A percentile compares a stretch with the other conserved stretches of the same genome.
phyloP scores from a whole-genome alignment of 2,113 vertebrate species.

The Scophthalmus maximus region DNA sequence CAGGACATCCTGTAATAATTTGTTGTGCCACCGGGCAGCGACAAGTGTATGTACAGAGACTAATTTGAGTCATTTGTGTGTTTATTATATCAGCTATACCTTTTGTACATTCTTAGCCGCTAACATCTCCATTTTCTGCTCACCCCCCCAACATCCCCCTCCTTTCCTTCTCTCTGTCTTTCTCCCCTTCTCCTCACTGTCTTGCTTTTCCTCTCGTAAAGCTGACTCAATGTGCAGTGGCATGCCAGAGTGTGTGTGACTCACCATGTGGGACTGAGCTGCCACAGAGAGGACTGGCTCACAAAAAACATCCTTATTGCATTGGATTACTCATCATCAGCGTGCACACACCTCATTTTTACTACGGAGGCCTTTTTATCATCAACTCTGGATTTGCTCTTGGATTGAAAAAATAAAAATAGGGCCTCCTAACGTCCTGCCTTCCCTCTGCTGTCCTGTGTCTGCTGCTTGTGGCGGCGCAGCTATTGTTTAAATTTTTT shows the following conservation, averaged over 20 bases:
- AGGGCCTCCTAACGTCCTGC: neutral
- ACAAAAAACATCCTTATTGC: slow-evolving; percentile 29
- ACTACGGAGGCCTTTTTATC: slow-evolving; percentile 29
- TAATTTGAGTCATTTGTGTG: neutral
- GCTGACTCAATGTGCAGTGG: slow-evolving; percentile 71
- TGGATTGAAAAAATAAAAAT: slow-evolving; percentile 11
- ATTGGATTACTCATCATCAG: slow-evolving; percentile 48
- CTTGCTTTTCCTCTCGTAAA: slow-evolving; percentile 55
- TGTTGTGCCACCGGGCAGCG: slow-evolving; percentile 25
- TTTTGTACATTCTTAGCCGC: neutral
- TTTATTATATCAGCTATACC: neutral
- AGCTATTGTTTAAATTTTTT: slow-evolving; percentile 25
- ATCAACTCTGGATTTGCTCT: slow-evolving; percentile 8
- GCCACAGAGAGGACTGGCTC: slow-evolving; percentile 48
- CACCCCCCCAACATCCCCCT: neutral
- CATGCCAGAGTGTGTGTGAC: slow-evolving; percentile 73
- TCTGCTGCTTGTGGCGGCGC: neutral
- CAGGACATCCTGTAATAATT: slow-evolving; percentile 68
- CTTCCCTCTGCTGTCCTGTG: neutral
- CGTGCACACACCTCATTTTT: slow-evolving; percentile 43
- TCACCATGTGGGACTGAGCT: slow-evolving; percentile 69
- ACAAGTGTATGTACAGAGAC: neutral
- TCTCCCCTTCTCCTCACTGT: slow-evolving; percentile 5
- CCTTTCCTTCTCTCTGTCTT: neutral
- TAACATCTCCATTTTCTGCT: neutral